Percentiles rank a stretch among this genome's conserved stretches.
Evolutionary conservation across 2,113 vertebrate species (phyloP).

Genomic region (Cyanistes caeruleus): DNA sequence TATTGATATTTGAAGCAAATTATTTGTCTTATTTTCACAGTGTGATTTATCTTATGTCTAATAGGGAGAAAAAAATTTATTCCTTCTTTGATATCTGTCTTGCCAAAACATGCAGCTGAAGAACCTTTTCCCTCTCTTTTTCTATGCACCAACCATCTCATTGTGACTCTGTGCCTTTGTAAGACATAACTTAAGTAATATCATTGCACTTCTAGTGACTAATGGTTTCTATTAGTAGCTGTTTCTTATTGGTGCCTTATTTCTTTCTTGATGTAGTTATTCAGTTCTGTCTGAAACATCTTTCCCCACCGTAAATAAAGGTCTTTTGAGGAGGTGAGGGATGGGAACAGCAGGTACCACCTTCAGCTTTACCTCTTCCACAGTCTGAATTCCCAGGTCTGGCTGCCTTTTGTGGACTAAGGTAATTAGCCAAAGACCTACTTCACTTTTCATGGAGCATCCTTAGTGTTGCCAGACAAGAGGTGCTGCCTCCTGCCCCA

Average conservation of each 20-base stretch:
- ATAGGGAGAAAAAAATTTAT: not conserved
- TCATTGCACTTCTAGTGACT: not conserved
- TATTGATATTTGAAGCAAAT: not conserved
- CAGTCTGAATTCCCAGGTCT: not conserved
- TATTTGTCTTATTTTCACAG: not conserved
- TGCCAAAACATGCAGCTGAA: not conserved
- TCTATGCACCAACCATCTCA: not conserved
- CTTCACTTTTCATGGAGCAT: not conserved
- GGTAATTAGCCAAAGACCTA: not conserved
- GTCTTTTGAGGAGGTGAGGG: not conserved
- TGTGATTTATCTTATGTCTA: not conserved
- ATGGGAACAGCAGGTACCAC: not conserved
- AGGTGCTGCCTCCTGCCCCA: not conserved
- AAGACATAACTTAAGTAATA: not conserved
- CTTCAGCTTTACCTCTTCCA: not conserved
- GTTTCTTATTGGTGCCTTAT: not conserved
- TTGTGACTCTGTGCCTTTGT: not conserved
- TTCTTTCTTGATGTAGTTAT: not conserved
- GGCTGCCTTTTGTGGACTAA: not conserved
- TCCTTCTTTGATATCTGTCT: not conserved
- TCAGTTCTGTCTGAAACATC: not conserved
- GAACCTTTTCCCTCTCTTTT: rapidly evolving
- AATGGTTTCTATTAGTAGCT: not conserved
- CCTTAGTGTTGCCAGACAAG: not conserved
- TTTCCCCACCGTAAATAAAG: not conserved